Conservation (phyloP, 2,113 vertebrate species). For the Hemiscyllium ocellatum region DNA sequence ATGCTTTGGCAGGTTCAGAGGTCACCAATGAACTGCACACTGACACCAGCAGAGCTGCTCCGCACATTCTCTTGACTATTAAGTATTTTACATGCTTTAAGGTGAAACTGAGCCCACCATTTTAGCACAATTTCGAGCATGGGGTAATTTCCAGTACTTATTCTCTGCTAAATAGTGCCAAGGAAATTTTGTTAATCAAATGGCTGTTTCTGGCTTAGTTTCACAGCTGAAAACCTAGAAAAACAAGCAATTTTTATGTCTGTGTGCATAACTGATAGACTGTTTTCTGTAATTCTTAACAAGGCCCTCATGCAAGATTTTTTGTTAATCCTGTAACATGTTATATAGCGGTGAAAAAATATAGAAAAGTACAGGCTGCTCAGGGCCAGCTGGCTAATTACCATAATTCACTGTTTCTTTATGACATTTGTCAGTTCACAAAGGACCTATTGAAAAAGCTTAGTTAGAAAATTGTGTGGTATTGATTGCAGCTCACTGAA, state of each 20-base stretch:
- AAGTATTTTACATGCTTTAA: neutral
- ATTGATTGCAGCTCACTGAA: conserved; percentile 31
- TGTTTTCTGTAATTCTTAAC: conserved; percentile 29
- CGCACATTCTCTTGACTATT: neutral
- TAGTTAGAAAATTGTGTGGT: conserved; percentile 34
- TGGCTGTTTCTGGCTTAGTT: conserved; percentile 22
- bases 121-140: neutral
- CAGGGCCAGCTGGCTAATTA: conserved; percentile 14
- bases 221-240: conserved; percentile 25
- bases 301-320: conserved; percentile 4
- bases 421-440: conserved; percentile 36
- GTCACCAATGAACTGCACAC: neutral
- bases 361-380: conserved; percentile 18
- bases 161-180: neutral
- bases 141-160: neutral
- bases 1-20: neutral
- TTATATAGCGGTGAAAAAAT: neutral
- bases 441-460: conserved; percentile 36
- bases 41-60: neutral
- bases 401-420: conserved; percentile 30
- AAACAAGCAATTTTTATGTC: conserved; percentile 21
- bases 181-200: conserved; percentile 31
- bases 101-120: neutral
- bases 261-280: conserved; percentile 7
- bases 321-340: conserved; percentile 27